Conservation (phyloP, 2,113 vertebrate genomes). For the Chunga burmeisteri region DNA sequence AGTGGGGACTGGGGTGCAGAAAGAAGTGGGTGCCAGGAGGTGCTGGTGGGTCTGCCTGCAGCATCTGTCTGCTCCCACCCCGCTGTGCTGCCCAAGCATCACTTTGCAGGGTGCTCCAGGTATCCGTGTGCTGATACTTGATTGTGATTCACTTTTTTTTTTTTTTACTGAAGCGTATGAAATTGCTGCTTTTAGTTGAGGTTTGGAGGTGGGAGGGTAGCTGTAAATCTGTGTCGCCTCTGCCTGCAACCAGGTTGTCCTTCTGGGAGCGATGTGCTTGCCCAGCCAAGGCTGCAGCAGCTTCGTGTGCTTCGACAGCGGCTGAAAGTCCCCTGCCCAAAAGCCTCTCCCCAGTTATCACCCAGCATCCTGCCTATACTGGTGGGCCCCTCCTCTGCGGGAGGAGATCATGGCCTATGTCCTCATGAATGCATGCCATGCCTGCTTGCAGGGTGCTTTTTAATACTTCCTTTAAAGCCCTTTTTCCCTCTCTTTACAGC, state of each 20-base stretch:
- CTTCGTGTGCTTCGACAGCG: background rate
- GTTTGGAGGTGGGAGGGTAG: background rate
- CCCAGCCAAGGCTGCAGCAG: background rate
- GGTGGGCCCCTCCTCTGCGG: background rate
- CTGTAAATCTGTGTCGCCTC: background rate
- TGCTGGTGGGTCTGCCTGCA: background rate
- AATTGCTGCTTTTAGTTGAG: background rate
- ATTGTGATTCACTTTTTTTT: background rate
- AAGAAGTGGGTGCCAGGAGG: background rate
- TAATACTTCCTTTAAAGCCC: constrained; percentile 12
- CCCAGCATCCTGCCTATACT: background rate
- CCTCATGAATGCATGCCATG: background rate
- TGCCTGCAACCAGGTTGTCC: background rate
- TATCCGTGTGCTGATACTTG: background rate
- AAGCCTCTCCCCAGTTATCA: background rate
- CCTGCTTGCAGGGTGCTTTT: background rate
- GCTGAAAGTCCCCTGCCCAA: background rate
- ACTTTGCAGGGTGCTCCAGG: background rate
- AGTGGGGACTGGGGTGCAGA: background rate
- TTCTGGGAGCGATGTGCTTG: rapidly evolving
- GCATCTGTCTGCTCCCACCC: background rate
- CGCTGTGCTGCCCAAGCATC: background rate
- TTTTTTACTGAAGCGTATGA: background rate
- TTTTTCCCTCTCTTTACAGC: background rate
- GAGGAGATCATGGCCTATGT: rapidly evolving